Evolutionary conservation across 2,797 vertebrate genomes (phyloP).

Genomic region (Myripristis murdjan): DNA sequence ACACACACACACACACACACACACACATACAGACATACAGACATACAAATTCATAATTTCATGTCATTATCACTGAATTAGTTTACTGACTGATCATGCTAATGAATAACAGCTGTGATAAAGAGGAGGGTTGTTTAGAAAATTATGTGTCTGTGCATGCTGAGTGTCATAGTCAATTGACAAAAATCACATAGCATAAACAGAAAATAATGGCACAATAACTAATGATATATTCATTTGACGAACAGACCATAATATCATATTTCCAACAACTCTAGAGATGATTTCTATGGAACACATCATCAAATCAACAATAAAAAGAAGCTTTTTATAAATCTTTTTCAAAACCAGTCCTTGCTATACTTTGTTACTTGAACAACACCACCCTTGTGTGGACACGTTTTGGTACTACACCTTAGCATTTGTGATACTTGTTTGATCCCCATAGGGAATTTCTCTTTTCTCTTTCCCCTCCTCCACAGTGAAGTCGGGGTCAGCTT

Average conservation of each 20-base stretch:
- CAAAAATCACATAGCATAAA: neutral
- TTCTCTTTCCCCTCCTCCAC: too few relatives aligned
- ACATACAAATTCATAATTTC: constrained; percentile 7
- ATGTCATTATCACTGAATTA: neutral
- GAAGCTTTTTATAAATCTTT: too few relatives aligned
- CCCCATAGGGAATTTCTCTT: too few relatives aligned
- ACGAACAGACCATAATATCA: neutral
- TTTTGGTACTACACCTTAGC: constrained; percentile 45
- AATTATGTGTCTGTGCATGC: neutral
- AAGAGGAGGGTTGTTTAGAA: neutral
- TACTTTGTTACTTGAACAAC: constrained; percentile 34
- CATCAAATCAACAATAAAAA: neutral
- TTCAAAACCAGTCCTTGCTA: neutral
- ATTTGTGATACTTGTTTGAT: neutral
- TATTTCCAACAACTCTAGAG: neutral
- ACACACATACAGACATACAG: constrained; percentile 13
- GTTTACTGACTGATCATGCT: neutral
- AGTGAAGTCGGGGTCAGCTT: too few relatives aligned
- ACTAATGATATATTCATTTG: neutral
- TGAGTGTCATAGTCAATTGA: neutral
- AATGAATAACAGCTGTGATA: neutral
- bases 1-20: constrained; percentile 3
- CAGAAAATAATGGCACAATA: neutral
- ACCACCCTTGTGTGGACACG: constrained; percentile 62
- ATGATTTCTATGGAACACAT: neutral